Base-by-base conservation (phyloP, 2,113 vertebrate species). In the Chamaetylas fuelleborni region DNA sequence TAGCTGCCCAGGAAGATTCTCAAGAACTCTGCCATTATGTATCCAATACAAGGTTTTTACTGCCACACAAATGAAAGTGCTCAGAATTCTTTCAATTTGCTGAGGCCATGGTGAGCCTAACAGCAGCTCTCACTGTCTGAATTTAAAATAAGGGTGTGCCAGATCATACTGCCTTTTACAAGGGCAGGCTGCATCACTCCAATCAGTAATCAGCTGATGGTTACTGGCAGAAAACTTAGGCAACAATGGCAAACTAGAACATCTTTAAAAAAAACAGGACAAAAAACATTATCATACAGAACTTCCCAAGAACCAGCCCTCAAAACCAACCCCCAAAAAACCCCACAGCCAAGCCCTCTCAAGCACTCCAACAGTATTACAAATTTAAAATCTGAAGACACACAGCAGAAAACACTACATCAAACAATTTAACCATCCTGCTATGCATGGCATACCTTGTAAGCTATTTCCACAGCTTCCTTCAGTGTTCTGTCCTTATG, bases 401-500 rank as follows among this genome's bases (percentile, higher is more conserved):
- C 3, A 26, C 9, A 65, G 33, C 20, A 69, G 29, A 85, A 81
- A 78, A 70, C 51, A 19, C 4, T 17, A 26, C 16, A 78, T 14
- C 17, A 38, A 74, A 62, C 38, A 72, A 31, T 36, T 36, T 18
- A 62, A 62, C 10, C 36, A 11, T 15, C 54, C 38, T 47, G 48
- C 36, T 51, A 70, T 0, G 2, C 12, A 60, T 2, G 45, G 33
- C 73, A 84, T 97, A 99, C 99, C 99, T 99, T 99, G 82, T 98
- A 99, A 92, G 99, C 99, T 90, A 99, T 98, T 97, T 99, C 98
- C 85, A 99, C 98, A 95, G 99, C 99, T 97, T 99, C 99, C 84
- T 97, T 98, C 87, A 99, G 98, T 15, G 98, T 99, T 97, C 98
- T 99, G 96, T 99, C 99, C 84, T 99, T 99, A 97, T 99, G 99